These are phyloP conservation scores for Pseudochaenichthys georgianus DNA, from an alignment of 2,797 vertebrate genomes.

Conservation along the genomic window DNA sequence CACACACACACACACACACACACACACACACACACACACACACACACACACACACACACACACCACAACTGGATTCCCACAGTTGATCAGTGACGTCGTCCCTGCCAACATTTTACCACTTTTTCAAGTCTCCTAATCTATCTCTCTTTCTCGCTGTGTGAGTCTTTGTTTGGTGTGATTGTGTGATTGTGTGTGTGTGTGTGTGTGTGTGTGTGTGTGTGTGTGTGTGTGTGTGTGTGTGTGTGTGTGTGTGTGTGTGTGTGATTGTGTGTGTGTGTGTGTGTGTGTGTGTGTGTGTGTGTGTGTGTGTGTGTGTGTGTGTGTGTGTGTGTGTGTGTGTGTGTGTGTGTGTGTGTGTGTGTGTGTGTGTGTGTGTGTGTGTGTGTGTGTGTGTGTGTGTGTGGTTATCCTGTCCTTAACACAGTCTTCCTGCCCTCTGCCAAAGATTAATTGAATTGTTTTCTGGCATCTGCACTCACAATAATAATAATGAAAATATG, in stretches of 20 bases:
- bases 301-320: too few relatives aligned
- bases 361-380: conserved; percentile 39
- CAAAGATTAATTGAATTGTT: conserved; percentile 75
- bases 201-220: conserved; percentile 35
- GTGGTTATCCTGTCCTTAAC: conserved; percentile 41
- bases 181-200: too few relatives aligned
- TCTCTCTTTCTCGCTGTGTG: conserved; percentile 5
- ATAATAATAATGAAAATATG: conserved; percentile 51
- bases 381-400: not conserved
- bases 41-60: not conserved
- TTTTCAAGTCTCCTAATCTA: conserved; percentile 54
- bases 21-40: conserved; percentile 5
- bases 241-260: too few relatives aligned
- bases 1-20: too few relatives aligned
- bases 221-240: too few relatives aligned
- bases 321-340: too few relatives aligned
- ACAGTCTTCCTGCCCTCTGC: conserved; percentile 45
- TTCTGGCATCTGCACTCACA: conserved; percentile 64
- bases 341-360: too few relatives aligned
- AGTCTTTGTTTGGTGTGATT: not conserved
- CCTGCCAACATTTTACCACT: conserved; percentile 35
- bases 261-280: too few relatives aligned
- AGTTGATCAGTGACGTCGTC: conserved; percentile 31
- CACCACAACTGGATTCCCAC: conserved; percentile 46
- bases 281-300: too few relatives aligned